Base-by-base conservation (phyloP, 2,888 invertebrate genomes). In the Lordiphosa andalusiaca region DNA sequence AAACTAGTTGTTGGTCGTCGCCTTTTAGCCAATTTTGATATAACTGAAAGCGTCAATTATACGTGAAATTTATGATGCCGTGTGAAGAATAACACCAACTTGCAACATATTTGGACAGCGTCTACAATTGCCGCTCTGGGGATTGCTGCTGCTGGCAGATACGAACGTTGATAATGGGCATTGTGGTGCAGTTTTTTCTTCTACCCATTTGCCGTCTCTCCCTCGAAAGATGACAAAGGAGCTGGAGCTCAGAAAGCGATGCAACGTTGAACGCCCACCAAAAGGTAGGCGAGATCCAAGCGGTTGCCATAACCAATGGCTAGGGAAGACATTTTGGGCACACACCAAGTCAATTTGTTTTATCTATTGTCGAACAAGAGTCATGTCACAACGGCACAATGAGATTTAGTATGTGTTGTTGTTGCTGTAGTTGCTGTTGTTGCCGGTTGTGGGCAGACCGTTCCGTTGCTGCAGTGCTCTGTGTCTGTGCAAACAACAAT, bases 31-130 rank as follows among this genome's bases (percentile, higher is more conserved):
- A 81, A 85, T 77, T 82, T 82, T 85, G 85, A 84, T 81, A 84
- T 87, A 86, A 78, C 86, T 85, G 87, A 87, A 86, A 86, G 86
- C 86, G 86, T 86, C 87, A 86, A 86, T 86, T 86, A 87, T 87
- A 87, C 85, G 87, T 85, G 88, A 87, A 86, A 86, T 86, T 87
- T 86, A 86, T 86, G 87, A 86, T 87, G 87, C 87, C 85, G 84
- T 87, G 86, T 86, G 87, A 87, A 76, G 86, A 86, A 87, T 87
- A 84, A 84, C 81, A 82, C 84, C 80, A 82, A 82, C 84, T 82
- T 81, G 81, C 84, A 84, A 82, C 82, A 84, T 84, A 81, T 82
- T 84, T 82, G 84, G 81, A 84, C 84, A 82, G 65, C 67, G 55
- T 54, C 30, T 30, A 54, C 44, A 44, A 44, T 44, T 44, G 44